Conservation (phyloP, 1,140 invertebrate species). For the Meloidogyne exigua region DNA sequence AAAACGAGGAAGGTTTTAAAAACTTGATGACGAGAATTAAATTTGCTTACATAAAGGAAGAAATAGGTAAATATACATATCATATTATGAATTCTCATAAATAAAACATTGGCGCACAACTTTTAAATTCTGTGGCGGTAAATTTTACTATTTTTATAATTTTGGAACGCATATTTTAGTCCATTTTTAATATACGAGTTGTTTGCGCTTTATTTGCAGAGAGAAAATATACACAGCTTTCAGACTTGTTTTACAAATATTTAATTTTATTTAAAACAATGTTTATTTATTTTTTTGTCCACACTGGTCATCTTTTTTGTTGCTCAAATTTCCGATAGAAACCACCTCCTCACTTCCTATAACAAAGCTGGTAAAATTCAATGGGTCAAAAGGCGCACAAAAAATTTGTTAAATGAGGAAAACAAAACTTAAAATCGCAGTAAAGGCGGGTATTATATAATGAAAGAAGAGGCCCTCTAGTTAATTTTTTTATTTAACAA, state of each 20-base stretch:
- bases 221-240: neutral
- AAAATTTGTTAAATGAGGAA: neutral
- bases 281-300: neutral
- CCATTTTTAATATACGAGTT: neutral
- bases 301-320: neutral
- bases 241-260: neutral
- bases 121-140: too few species aligned
- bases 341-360: neutral
- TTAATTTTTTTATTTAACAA: slow-evolving; percentile 3
- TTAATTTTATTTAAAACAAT: neutral
- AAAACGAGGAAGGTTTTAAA: neutral
- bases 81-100: too few species aligned
- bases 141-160: neutral
- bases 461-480: neutral
- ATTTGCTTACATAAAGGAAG: neutral
- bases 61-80: too few species aligned
- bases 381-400: neutral
- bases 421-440: neutral
- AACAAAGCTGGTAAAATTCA: neutral
- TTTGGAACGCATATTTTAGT: neutral
- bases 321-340: slow-evolving; percentile 1
- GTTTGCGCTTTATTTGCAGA: neutral
- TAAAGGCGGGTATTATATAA: neutral
- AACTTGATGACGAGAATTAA: neutral
- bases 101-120: too few species aligned